Conservation (phyloP, 2,888 invertebrate species). For the Drosophila planitibia region DNA sequence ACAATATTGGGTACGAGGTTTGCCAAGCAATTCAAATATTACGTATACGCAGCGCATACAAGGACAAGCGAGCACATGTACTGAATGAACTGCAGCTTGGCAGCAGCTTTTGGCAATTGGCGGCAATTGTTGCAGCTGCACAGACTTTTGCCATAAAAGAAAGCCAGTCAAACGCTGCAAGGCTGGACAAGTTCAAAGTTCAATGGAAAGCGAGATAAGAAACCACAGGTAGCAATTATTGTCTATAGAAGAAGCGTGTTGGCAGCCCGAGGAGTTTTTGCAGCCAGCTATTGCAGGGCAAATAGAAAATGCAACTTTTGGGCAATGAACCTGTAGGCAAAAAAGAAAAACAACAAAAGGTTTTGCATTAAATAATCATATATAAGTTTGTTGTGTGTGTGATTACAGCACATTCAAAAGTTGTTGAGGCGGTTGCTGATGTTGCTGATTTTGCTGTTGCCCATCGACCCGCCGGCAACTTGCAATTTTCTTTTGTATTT, state of each 20-base stretch:
- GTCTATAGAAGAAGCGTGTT: slow-evolving; percentile 31
- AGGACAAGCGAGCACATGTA: slow-evolving; percentile 35
- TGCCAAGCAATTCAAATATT: slow-evolving; percentile 36
- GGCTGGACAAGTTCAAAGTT: slow-evolving; percentile 74
- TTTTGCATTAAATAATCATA: slow-evolving; percentile 77
- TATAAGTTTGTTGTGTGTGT: slow-evolving; percentile 57
- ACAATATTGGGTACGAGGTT: slow-evolving; percentile 40
- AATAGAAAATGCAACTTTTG: slow-evolving; percentile 50
- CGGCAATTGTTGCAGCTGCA: slow-evolving; percentile 32
- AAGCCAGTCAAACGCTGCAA: slow-evolving; percentile 50
- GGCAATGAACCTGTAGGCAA: slow-evolving; percentile 72
- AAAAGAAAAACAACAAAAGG: slow-evolving; percentile 43
- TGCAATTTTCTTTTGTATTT: slow-evolving; percentile 64
- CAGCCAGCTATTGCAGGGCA: slow-evolving; percentile 38
- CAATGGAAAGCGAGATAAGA: slow-evolving; percentile 57
- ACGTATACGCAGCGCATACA: slow-evolving; percentile 63
- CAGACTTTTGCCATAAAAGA: slow-evolving; percentile 48
- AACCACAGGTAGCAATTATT: slow-evolving; percentile 37
- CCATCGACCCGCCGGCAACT: slow-evolving; percentile 58
- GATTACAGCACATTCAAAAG: slow-evolving; percentile 48
- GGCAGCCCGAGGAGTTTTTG: slow-evolving; percentile 32
- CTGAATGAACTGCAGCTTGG: slow-evolving; percentile 7
- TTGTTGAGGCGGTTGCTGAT: slow-evolving; percentile 19
- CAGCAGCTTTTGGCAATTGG: slow-evolving; percentile 31
- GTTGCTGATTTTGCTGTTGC: slow-evolving; percentile 31